Conservation (phyloP, 2,888 invertebrate species). For the Hemicrepidius hirtus region DNA sequence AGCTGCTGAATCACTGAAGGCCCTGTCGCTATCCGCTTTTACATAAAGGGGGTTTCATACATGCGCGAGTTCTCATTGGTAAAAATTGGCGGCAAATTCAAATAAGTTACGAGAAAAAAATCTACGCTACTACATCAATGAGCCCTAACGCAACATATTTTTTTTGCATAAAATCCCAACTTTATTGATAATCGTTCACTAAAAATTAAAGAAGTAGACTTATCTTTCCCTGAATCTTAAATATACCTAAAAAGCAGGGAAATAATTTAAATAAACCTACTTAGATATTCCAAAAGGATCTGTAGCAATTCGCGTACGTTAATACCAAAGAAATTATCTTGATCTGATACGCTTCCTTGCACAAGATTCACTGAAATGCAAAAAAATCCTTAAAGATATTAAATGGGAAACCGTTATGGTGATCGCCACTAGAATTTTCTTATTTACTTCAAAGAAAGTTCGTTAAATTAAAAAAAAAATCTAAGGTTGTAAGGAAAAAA, state of each 20-base stretch:
- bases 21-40: too few species aligned
- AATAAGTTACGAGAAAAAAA: too few species aligned
- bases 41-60: too few species aligned
- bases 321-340: constrained; percentile 24
- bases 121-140: too few species aligned
- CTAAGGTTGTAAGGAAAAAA: not conserved
- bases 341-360: constrained; percentile 27
- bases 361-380: constrained; percentile 3
- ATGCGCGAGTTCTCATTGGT: too few species aligned
- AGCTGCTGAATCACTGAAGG: too few species aligned
- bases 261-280: constrained; percentile 26
- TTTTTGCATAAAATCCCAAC: too few species aligned
- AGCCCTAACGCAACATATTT: too few species aligned
- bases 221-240: not conserved
- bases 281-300: constrained; percentile 17
- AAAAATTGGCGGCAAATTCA: too few species aligned
- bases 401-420: constrained; percentile 15
- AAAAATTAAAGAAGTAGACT: not conserved
- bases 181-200: too few species aligned
- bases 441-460: constrained; percentile 9
- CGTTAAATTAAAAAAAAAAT: constrained; percentile 10
- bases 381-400: constrained; percentile 15
- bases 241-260: not conserved
- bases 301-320: constrained; percentile 7
- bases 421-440: not conserved